Conservation (phyloP, 2,797 vertebrate genomes). For the Staurois parvus region DNA sequence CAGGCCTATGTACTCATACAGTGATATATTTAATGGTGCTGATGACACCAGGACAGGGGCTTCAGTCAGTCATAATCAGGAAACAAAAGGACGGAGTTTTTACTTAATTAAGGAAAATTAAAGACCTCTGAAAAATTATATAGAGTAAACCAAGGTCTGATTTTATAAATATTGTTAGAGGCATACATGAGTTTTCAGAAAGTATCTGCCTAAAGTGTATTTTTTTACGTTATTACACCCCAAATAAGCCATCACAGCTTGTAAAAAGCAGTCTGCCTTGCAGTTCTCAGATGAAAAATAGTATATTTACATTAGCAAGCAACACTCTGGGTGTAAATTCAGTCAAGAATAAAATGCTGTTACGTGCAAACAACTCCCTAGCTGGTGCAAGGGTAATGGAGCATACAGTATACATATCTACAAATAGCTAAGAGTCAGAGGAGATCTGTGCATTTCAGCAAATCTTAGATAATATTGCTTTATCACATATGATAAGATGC, state of each 20-base stretch:
- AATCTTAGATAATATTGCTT: slow-evolving; percentile 47
- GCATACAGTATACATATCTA: slow-evolving; percentile 72
- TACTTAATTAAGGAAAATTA: too few relatives aligned
- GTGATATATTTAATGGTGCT: too few relatives aligned
- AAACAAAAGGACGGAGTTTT: too few relatives aligned
- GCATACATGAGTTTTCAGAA: background rate
- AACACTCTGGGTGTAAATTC: slow-evolving; percentile 69
- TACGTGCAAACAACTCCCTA: slow-evolving; percentile 71
- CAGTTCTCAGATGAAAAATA: slow-evolving; percentile 63
- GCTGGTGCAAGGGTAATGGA: slow-evolving; percentile 74
- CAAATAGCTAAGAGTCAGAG: slow-evolving; percentile 68
- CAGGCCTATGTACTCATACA: too few relatives aligned
- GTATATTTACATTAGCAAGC: slow-evolving; percentile 64
- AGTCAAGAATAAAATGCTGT: slow-evolving; percentile 74
- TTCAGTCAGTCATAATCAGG: too few relatives aligned
- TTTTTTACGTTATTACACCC: slow-evolving; percentile 18
- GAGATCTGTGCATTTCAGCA: slow-evolving; percentile 51
- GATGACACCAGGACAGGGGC: too few relatives aligned
- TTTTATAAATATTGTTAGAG: too few relatives aligned
- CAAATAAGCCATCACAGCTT: slow-evolving; percentile 36
- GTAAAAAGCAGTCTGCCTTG: slow-evolving; percentile 53
- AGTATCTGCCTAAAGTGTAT: background rate
- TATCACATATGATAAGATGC: slow-evolving; percentile 43
- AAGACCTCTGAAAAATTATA: too few relatives aligned
- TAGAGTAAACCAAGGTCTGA: too few relatives aligned